Conservation (phyloP, 2,797 vertebrate genomes). For the Sarcophilus harrisii region DNA sequence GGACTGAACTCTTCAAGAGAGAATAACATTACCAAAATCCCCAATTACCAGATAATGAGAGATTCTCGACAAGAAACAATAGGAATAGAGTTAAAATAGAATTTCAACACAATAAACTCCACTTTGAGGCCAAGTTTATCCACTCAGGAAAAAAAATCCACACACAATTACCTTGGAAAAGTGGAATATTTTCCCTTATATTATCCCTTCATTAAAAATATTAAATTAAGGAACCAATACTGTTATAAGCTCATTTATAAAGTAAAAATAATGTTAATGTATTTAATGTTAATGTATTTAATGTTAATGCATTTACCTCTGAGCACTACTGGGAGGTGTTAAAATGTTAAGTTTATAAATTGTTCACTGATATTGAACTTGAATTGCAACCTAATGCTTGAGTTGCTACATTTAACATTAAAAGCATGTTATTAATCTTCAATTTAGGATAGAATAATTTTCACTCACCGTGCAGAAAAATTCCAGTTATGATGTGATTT, state of each 20-base stretch:
- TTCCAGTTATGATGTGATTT: conserved; percentile 75
- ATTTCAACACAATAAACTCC: conserved; percentile 79
- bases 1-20: conserved; percentile 38
- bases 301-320: conserved; percentile 80
- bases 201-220: conserved; percentile 77
- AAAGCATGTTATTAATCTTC: conserved; percentile 81
- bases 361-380: conserved; percentile 75
- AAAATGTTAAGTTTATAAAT: conserved; percentile 82
- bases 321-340: conserved; percentile 76
- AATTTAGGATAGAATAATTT: conserved; percentile 79
- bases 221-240: conserved; percentile 75
- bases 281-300: conserved; percentile 80
- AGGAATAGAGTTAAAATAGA: conserved; percentile 62
- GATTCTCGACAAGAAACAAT: conserved; percentile 65
- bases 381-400: conserved; percentile 75
- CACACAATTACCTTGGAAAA: conserved; percentile 75
- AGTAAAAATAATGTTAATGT: conserved; percentile 83
- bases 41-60: conserved; percentile 63
- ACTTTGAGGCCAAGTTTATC: conserved; percentile 80
- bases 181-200: conserved; percentile 74
- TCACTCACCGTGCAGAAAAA: conserved; percentile 76
- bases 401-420: conserved; percentile 79
- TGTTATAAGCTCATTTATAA: conserved; percentile 82
- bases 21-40: conserved; percentile 56
- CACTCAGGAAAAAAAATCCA: conserved; percentile 67